Conservation (phyloP, 2,797 vertebrate species). For the Sebastolobus altivelis region DNA sequence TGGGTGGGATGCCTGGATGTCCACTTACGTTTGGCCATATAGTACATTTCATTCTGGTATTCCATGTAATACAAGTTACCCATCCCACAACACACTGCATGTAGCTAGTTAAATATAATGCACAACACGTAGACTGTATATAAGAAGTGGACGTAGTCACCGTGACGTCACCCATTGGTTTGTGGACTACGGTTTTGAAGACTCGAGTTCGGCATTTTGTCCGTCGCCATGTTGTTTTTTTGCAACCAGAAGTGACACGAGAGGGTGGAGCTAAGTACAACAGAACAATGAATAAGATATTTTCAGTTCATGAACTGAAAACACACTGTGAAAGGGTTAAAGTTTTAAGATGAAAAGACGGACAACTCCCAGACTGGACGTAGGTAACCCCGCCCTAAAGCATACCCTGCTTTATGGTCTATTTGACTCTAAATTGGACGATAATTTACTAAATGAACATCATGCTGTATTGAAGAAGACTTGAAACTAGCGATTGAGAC, state of each 20-base stretch:
- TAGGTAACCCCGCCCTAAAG: too few relatives aligned
- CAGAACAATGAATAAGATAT: background rate
- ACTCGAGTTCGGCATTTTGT: background rate
- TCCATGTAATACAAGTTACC: background rate
- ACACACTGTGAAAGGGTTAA: too few relatives aligned
- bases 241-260: background rate
- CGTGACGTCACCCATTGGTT: background rate
- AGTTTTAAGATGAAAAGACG: too few relatives aligned
- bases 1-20: background rate
- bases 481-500: too few relatives aligned
- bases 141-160: background rate
- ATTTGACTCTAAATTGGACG: accelerated
- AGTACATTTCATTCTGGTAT: background rate
- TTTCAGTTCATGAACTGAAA: background rate
- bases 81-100: background rate
- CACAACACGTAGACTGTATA: background rate
- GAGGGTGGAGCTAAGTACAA: too few relatives aligned
- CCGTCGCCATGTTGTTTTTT: background rate
- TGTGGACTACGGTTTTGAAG: background rate
- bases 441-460: too few relatives aligned
- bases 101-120: background rate
- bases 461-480: too few relatives aligned
- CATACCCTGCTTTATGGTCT: too few relatives aligned
- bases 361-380: accelerated
- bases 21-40: too few relatives aligned